A percentile compares a stretch with the other conserved stretches of the same genome.
Evolutionary conservation across 2,888 invertebrate genomes (phyloP).

Genomic region (Pammene aurita): DNA sequence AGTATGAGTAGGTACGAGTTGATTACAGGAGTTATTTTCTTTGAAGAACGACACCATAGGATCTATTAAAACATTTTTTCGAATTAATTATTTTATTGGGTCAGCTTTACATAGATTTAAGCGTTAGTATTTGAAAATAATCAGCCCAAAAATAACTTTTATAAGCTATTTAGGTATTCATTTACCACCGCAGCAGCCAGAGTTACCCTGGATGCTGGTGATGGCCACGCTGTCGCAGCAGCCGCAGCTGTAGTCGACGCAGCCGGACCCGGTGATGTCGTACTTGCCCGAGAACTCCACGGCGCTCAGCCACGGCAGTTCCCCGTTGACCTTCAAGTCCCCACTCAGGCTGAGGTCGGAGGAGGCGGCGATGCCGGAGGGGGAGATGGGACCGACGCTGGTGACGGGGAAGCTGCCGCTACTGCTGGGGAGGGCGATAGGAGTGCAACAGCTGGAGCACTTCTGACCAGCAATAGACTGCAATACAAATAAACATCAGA

Average conservation of each 20-base stretch:
- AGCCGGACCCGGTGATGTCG: constrained; percentile 54
- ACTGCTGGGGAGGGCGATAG: constrained; percentile 40
- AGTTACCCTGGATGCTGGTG: constrained; percentile 46
- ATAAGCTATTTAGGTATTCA: too few species aligned
- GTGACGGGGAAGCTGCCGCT: constrained; percentile 51
- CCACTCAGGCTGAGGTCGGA: constrained; percentile 54
- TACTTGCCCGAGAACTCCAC: constrained; percentile 51
- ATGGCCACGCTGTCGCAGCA: constrained; percentile 55
- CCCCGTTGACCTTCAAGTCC: constrained; percentile 47
- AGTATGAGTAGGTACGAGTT: too few species aligned
- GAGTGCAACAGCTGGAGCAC: background rate
- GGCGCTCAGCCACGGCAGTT: constrained; percentile 51
- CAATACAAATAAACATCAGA: background rate
- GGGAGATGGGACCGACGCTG: constrained; percentile 54
- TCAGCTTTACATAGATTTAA: too few species aligned
- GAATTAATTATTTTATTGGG: too few species aligned
- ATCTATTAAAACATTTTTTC: too few species aligned
- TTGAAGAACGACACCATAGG: too few species aligned
- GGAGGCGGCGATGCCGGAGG: constrained; percentile 53
- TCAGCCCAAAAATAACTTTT: too few species aligned
- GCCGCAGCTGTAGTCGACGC: constrained; percentile 58
- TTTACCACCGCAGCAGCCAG: background rate
- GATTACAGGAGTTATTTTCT: too few species aligned
- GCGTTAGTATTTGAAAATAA: too few species aligned
- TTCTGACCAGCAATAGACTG: constrained; percentile 49